Evolutionary conservation across 2,888 invertebrate genomes (phyloP), one percentile per base, ranked within the genome.

Genomic region (Atethmia centrago): DNA sequence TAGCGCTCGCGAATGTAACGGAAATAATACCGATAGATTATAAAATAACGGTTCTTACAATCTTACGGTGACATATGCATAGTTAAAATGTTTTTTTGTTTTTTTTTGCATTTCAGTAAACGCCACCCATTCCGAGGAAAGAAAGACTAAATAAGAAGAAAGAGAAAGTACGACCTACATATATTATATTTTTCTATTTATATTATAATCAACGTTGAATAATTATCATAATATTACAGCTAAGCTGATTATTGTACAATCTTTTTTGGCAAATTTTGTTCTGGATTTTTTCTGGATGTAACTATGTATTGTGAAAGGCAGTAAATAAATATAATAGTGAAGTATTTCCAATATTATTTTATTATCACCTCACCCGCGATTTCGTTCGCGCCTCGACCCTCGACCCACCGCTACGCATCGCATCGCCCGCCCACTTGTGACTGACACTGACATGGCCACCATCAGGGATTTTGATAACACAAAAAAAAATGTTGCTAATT

Each of bases 61-160:
- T n/a, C n/a, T n/a, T n/a, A n/a, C n/a, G n/a, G n/a, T n/a, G n/a
- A n/a, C n/a, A n/a, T n/a, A n/a, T n/a, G n/a, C n/a, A n/a, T n/a
- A n/a, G n/a, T n/a, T n/a, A n/a, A n/a, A n/a, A n/a, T n/a, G n/a
- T n/a, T n/a, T n/a, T n/a, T n/a, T n/a, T n/a, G n/a, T n/a, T n/a
- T n/a, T 10, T n/a, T 74, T 42, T 73, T 36, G 5, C 67, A 84
- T 94, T 92, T 45, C 92, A 95, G 95, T n/a, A 95, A 95, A 91
- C 94, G 95, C 42, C 95, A 95, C 77, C 95, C 95, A 2, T 95
- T 91, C 77, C 89, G 95, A 66, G 93, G 92, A 71, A 93, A 94
- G 87, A 94, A 94, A 79, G 93, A 95, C 45, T 94, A 89, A 82
- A 42, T 28, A 49, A 21, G 36, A 40, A 42, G 0, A 59, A 40